Percentiles rank a stretch among this genome's conserved stretches.
These are phyloP conservation scores for Ginglymostoma cirratum DNA, from an alignment of 2,113 vertebrate species.

Conservation along the genomic window DNA sequence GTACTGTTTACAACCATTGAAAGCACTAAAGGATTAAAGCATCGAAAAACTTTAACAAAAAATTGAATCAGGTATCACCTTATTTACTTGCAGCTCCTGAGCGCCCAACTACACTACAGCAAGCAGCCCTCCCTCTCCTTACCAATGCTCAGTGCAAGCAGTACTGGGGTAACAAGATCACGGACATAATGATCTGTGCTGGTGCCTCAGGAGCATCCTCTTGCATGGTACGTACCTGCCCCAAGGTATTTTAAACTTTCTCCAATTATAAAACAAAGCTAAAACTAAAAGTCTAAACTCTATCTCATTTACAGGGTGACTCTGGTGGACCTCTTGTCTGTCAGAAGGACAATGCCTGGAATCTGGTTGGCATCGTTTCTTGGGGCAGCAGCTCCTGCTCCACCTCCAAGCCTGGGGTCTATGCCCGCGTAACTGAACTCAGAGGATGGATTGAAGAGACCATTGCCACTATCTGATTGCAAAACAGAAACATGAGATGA, in stretches of 20 bases:
- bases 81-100: constrained; percentile 50
- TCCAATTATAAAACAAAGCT: neutral
- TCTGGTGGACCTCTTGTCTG: constrained; percentile 62
- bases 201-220: constrained; percentile 67
- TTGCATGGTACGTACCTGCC: constrained; percentile 63
- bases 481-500: constrained; percentile 25
- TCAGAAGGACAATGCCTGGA: constrained; percentile 53
- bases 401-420: constrained; percentile 55
- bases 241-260: neutral
- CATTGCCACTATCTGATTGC: constrained; percentile 53
- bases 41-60: neutral
- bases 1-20: neutral
- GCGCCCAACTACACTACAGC: constrained; percentile 67
- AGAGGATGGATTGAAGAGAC: constrained; percentile 58
- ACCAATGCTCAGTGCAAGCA: constrained; percentile 56
- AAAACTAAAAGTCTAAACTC: neutral
- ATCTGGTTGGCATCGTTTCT: constrained; percentile 61
- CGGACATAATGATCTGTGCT: constrained; percentile 68
- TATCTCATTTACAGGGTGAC: constrained; percentile 48
- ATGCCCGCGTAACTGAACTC: constrained; percentile 58
- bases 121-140: constrained; percentile 69
- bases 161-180: constrained; percentile 64
- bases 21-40: neutral
- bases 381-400: constrained; percentile 61
- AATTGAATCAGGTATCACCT: neutral